These are phyloP conservation scores for Mormyrops attenuatus DNA, from an alignment of 2,797 vertebrate genomes.

Conservation along the genomic window DNA sequence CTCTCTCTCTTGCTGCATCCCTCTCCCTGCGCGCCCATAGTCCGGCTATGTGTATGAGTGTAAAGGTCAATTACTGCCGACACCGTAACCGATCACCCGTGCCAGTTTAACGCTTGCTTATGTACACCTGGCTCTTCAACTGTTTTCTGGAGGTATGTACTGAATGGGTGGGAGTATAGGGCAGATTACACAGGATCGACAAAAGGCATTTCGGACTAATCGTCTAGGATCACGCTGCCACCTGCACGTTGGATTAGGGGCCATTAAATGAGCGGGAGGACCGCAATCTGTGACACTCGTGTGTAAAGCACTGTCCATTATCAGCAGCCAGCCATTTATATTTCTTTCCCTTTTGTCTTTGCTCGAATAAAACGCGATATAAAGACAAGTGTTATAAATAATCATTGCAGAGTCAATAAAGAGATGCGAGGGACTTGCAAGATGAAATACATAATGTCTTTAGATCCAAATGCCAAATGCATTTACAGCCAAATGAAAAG, in stretches of 20 bases:
- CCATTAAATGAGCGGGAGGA: constrained; percentile 9
- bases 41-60: not conserved
- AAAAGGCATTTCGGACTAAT: constrained; percentile 28
- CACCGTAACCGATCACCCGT: not conserved
- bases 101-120: not conserved
- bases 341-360: not conserved
- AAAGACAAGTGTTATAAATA: not conserved
- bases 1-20: constrained; percentile 17
- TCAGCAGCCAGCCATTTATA: not conserved
- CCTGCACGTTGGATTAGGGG: constrained; percentile 45
- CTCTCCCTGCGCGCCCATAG: not conserved
- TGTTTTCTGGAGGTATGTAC: not conserved
- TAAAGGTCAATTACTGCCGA: not conserved
- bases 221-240: constrained; percentile 45
- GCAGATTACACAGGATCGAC: constrained; percentile 1
- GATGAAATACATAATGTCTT: not conserved
- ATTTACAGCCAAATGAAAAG: not conserved
- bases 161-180: not conserved
- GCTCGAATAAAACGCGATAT: not conserved
- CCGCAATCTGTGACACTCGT: constrained; percentile 17
- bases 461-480: not conserved
- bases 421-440: not conserved
- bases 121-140: not conserved
- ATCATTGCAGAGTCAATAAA: not conserved
- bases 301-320: not conserved